Percentiles rank a stretch among this genome's conserved stretches.
Evolutionary conservation across 2,888 invertebrate genomes (phyloP).

Genomic region (Molorchus minor): DNA sequence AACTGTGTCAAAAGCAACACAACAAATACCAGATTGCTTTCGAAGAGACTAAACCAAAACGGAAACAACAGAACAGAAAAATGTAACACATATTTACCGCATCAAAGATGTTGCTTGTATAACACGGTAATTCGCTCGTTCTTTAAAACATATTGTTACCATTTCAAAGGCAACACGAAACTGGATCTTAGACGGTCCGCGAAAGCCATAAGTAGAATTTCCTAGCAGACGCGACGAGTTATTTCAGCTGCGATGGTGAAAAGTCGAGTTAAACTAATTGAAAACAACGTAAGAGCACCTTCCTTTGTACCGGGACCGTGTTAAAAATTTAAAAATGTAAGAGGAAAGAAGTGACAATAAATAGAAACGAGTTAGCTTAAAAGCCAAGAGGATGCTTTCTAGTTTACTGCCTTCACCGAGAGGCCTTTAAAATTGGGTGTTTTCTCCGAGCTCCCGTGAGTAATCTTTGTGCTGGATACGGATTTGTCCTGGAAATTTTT

Average conservation of each 20-base stretch:
- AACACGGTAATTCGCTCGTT: too few relatives aligned
- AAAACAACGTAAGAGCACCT: constrained; percentile 5
- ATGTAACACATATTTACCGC: too few relatives aligned
- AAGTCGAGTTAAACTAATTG: constrained; percentile 22
- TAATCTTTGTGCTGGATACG: not conserved
- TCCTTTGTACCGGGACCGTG: constrained; percentile 1
- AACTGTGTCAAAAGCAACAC: too few relatives aligned
- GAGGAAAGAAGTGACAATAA: constrained; percentile 24
- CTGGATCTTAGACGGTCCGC: too few relatives aligned
- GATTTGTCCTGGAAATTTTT: not conserved
- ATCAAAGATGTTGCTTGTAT: too few relatives aligned
- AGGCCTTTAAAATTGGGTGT: constrained; percentile 13
- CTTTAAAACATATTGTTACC: too few relatives aligned
- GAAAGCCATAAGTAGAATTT: too few relatives aligned
- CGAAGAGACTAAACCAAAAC: too few relatives aligned
- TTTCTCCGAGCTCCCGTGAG: not conserved
- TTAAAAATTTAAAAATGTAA: constrained; percentile 21
- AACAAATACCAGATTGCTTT: too few relatives aligned
- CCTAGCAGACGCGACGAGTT: too few relatives aligned
- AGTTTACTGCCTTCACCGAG: not conserved
- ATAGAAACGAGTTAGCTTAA: constrained; percentile 26
- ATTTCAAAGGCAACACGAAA: too few relatives aligned
- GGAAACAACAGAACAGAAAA: too few relatives aligned
- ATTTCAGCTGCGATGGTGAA: constrained; percentile 14
- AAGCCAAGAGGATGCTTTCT: constrained; percentile 15